Base-by-base conservation (phyloP, 2,888 invertebrate genomes). In the Diabrotica balteata region DNA sequence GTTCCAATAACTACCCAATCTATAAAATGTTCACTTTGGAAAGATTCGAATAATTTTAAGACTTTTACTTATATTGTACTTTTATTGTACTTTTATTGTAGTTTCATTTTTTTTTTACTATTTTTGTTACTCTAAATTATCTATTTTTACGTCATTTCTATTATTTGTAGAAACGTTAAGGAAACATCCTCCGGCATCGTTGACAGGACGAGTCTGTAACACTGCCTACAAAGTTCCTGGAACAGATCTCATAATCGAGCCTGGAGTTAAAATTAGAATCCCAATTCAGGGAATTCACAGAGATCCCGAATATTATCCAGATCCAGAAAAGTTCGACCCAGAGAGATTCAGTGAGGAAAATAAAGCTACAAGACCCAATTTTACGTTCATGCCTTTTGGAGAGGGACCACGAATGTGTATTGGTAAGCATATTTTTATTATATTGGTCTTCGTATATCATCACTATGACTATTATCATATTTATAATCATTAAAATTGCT, bases 271-370 rank as follows among this genome's bases (percentile, higher is more conserved):
- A n/a, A 66, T 77, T 4, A 32, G 66, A 5, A 74, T 79, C 52
- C 68, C 78, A 9, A 63, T 63, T 44, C 59, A 69, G 32, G 78
- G 71, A 7, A 66, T 54, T 78, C 78, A 79, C 22, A 68, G 63
- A 7, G 77, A 78, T 72, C 72, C 74, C 7, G 75, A 76, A 17
- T 71, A 73, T 68, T 77, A 75, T 62, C 87, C 88, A 0, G 85
- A 90, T 7, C 91, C 91, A 0, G 85, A 88, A 1, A 84, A 83
- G 44, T 90, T 90, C 68, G 85, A 87, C 61, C 90, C 90, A 0
- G 88, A 89, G 44, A 84, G 90, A 69, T 90, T 90, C 79, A 79
- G 84, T 0, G 82, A 84, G 5, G 86, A 86, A 62, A 85, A 86
- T 22, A 88, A 87, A 69, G 83, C 85, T 0, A 84, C 83, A 52